Percentiles rank a stretch among this genome's conserved stretches.
These are phyloP conservation scores for Centropyge bicolor DNA, from an alignment of 2,797 vertebrate species.

Conservation along the genomic window DNA sequence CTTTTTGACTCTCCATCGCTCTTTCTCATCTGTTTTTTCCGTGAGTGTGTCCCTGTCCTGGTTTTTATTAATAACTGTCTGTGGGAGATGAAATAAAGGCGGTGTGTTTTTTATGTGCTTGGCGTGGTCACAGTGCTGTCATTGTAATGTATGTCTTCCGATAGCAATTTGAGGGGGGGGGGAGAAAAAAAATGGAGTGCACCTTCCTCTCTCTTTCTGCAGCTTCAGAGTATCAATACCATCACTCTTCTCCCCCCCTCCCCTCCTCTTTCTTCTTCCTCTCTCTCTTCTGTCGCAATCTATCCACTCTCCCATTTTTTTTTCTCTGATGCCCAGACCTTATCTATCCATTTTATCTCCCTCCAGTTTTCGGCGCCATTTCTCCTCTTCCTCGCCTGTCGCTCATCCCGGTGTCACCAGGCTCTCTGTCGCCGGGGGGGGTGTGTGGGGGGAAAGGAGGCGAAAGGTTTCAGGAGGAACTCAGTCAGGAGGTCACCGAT, in stretches of 20 bases:
- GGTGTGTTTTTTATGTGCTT: slow-evolving; percentile 55
- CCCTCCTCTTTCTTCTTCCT: neutral
- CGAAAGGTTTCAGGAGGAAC: slow-evolving; percentile 33
- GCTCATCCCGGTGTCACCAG: slow-evolving; percentile 80
- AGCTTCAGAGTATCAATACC: slow-evolving; percentile 73
- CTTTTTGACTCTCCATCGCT: slow-evolving; percentile 51
- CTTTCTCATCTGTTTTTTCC: slow-evolving; percentile 47
- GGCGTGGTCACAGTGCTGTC: slow-evolving; percentile 66
- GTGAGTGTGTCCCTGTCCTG: slow-evolving; percentile 47
- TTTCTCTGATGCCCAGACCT: slow-evolving; percentile 67
- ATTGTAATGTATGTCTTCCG: slow-evolving; percentile 72
- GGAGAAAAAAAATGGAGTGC: slow-evolving; percentile 46
- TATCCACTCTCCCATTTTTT: slow-evolving; percentile 73
- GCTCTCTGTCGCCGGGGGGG: slow-evolving; percentile 76
- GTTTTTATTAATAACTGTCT: slow-evolving; percentile 75
- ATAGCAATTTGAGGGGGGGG: slow-evolving; percentile 57
- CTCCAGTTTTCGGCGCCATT: slow-evolving; percentile 76
- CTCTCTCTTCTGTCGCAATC: slow-evolving; percentile 65
- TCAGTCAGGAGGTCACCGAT: slow-evolving; percentile 56
- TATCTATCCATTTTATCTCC: slow-evolving; percentile 84
- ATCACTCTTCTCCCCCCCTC: slow-evolving; percentile 62
- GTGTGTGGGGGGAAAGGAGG: slow-evolving; percentile 6
- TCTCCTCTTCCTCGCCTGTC: slow-evolving; percentile 75
- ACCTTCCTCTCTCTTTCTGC: slow-evolving; percentile 66
- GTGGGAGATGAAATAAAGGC: slow-evolving; percentile 72